Percentiles rank a stretch among this genome's conserved stretches.
Evolutionary conservation across 2,888 invertebrate species (phyloP).

Genomic region (Dinocampus coccinellae): DNA sequence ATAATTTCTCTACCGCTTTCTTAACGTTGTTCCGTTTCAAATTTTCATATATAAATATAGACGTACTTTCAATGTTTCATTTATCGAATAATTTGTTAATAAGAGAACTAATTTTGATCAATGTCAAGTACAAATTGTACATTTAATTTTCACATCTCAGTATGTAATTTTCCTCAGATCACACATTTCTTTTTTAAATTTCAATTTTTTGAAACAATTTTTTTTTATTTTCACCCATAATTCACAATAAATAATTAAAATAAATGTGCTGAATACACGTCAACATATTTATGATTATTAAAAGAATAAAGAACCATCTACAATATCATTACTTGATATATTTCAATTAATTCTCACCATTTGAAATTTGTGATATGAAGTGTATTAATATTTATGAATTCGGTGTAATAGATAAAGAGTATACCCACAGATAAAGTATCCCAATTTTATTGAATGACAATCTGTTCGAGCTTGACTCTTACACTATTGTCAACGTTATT

Average conservation of each 20-base stretch:
- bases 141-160: neutral
- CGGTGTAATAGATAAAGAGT: too few relatives aligned
- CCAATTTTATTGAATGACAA: too few relatives aligned
- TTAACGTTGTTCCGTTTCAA: too few relatives aligned
- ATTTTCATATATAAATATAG: too few relatives aligned
- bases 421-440: too few relatives aligned
- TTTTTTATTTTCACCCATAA: too few relatives aligned
- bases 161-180: neutral
- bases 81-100: neutral
- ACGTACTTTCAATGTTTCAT: neutral
- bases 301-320: neutral
- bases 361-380: too few relatives aligned
- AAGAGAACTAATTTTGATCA: neutral
- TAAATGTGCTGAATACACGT: neutral
- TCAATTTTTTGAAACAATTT: too few relatives aligned
- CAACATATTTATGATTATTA: neutral
- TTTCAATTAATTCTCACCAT: neutral
- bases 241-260: neutral
- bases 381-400: too few relatives aligned
- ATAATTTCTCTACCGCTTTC: too few relatives aligned
- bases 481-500: too few relatives aligned
- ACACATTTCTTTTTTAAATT: neutral
- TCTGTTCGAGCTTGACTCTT: too few relatives aligned
- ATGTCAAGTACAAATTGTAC: neutral
- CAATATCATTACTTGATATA: neutral